A percentile compares a stretch with the other conserved stretches of the same genome.
These are phyloP conservation scores for Drosophila cognata DNA, from an alignment of 2,888 invertebrate species.

Conservation along the genomic window DNA sequence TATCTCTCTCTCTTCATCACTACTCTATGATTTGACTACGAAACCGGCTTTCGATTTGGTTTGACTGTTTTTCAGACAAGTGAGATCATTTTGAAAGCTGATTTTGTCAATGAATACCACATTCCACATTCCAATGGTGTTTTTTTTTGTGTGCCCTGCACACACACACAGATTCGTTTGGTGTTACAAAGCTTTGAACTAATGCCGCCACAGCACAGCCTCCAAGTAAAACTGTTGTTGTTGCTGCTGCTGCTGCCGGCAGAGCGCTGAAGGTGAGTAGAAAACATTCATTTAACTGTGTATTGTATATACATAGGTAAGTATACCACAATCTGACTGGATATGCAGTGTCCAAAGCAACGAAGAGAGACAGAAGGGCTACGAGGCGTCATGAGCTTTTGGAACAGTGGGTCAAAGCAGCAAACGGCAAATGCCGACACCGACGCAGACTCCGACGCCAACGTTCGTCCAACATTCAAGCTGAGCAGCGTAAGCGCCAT, in stretches of 20 bases:
- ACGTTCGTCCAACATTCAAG: conserved; percentile 19
- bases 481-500: conserved; percentile 41
- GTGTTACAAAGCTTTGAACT: conserved; percentile 81
- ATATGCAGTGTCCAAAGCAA: conserved; percentile 29
- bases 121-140: conserved; percentile 74
- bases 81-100: conserved; percentile 86
- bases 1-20: neutral
- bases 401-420: conserved; percentile 59
- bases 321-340: conserved; percentile 49
- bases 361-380: neutral
- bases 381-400: conserved; percentile 30
- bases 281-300: conserved; percentile 44
- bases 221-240: conserved; percentile 46
- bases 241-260: conserved; percentile 9
- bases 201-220: conserved; percentile 73
- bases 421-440: conserved; percentile 28
- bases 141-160: conserved; percentile 56
- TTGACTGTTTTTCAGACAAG: conserved; percentile 85
- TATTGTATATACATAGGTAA: conserved; percentile 19
- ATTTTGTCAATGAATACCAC: conserved; percentile 85
- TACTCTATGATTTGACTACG: conserved; percentile 83
- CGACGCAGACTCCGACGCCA: conserved; percentile 21
- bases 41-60: conserved; percentile 86
- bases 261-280: conserved; percentile 59
- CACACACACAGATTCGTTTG: conserved; percentile 49